Evolutionary conservation across 2,797 vertebrate species (phyloP), one percentile per base, ranked within the genome.

Genomic region (Margarornis squamiger): DNA sequence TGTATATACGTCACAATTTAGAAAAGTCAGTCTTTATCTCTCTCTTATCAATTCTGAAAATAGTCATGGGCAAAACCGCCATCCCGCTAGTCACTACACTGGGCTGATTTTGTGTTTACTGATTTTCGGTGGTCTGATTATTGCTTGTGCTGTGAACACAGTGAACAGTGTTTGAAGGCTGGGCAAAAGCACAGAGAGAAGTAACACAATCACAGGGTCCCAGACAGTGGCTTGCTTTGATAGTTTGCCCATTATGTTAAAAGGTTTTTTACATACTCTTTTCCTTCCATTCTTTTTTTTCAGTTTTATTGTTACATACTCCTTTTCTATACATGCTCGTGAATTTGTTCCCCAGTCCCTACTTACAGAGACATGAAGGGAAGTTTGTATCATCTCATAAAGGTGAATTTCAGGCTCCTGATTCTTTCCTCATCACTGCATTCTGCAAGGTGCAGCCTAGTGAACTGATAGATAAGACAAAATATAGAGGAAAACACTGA

Each of bases 281-380:
- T 77, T 86, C 41, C 54, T 90, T 78, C 10, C 9, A 17, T 51
- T 51, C 72, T 91, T 91, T 43, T 43, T 49, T 92, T 91, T 92
- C 54, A 46, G 70, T 74, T 88, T 91, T 78, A 51, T 81, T 95
- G 95, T 95, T 76, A 55, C 39, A 27, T 63, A 34, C 84, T 58
- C 32, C 16, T 95, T 88, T 95, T 76, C 87, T 83, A 75, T 81
- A 52, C 12, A n/a, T 46, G n/a, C 27, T 89, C 59, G 82, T 93
- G 88, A 94, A 46, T 79, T 91, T 80, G 18, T 3, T 39, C 12
- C 14, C 10, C 1, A 3, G 14, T 22, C 7, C 48, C 17, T 49
- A 36, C 9, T 7, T 36, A 43, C 6, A 74, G 23, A 52, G 21
- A 23, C 3, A 5, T 10, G 5, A 55, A 11, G 5, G 17, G 59